phyloP scores from a whole-genome alignment of 1,140 invertebrate species.

The Lepidurus apus region DNA sequence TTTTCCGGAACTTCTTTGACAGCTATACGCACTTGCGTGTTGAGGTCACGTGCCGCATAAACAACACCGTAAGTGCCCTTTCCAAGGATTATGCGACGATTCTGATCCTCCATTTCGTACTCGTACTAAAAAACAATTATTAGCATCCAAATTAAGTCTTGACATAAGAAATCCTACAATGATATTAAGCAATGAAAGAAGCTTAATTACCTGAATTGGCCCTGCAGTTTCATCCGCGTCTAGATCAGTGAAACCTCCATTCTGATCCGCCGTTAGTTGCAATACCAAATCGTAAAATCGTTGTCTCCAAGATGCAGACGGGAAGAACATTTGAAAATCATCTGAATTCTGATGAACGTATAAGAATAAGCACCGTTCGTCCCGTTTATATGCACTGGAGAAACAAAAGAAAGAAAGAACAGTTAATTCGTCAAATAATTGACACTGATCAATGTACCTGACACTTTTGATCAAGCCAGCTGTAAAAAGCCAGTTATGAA shows the following conservation, averaged over 20 bases:
- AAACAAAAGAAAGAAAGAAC: constrained; percentile 30
- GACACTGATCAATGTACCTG: constrained; percentile 48
- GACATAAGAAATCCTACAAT: neutral
- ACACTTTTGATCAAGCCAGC: constrained; percentile 88
- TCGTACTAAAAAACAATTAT: constrained; percentile 70
- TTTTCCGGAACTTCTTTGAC: constrained; percentile 97
- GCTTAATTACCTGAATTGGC: constrained; percentile 15
- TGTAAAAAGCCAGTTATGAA: constrained; percentile 90
- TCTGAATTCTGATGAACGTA: constrained; percentile 98
- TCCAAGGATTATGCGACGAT: constrained; percentile 79
- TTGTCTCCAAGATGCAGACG: constrained; percentile 75
- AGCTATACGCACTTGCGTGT: constrained; percentile 92
- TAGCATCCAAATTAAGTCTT: constrained; percentile 34
- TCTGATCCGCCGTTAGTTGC: constrained; percentile 78
- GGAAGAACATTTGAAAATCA: constrained; percentile 98
- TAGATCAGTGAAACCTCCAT: constrained; percentile 72
- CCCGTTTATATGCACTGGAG: constrained; percentile 83
- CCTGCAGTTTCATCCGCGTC: constrained; percentile 52
- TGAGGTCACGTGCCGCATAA: constrained; percentile 87
- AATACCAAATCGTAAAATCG: constrained; percentile 73
- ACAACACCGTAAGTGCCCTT: constrained; percentile 92
- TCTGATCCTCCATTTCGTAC: constrained; percentile 90
- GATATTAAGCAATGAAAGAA: neutral
- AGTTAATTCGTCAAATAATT: neutral
- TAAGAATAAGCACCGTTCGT: constrained; percentile 90